Conservation (phyloP, 2,888 invertebrate genomes). For the Hyalella azteca region DNA sequence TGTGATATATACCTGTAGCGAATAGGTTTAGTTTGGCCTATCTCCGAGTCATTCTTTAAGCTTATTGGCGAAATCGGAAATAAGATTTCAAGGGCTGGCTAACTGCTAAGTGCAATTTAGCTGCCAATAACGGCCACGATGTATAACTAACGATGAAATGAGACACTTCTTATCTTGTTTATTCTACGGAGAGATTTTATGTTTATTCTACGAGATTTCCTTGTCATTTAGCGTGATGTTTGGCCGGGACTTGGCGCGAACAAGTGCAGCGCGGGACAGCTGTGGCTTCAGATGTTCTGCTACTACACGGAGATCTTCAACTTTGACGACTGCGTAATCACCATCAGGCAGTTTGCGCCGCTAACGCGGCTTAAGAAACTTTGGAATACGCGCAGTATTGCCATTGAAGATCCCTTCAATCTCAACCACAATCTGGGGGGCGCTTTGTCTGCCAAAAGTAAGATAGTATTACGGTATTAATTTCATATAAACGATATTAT, state of each 20-base stretch:
- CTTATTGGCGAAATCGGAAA: no score
- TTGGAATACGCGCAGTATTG: constrained; percentile 67
- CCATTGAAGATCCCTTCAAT: constrained; percentile 72
- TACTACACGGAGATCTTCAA: constrained; percentile 68
- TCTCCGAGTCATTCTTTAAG: no score
- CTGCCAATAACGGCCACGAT: no score
- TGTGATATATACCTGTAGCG: no score
- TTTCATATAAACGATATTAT: no score
- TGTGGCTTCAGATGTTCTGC: constrained; percentile 68
- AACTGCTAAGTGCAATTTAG: no score
- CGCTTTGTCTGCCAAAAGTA: constrained; percentile 68
- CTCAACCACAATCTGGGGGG: constrained; percentile 68
- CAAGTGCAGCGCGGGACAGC: constrained; percentile 64
- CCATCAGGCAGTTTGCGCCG: constrained; percentile 64
- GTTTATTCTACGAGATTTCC: not conserved
- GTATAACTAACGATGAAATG: no score
- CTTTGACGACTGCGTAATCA: constrained; percentile 65
- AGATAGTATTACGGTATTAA: no score
- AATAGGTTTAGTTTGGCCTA: no score
- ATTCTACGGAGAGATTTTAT: no score
- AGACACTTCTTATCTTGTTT: no score
- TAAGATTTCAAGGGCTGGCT: no score
- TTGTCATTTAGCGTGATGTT: constrained; percentile 57
- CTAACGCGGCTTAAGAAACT: constrained; percentile 68
- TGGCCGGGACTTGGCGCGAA: constrained; percentile 66